Base-by-base conservation (phyloP, 2,888 invertebrate genomes). In the Phaedon cochleariae region DNA sequence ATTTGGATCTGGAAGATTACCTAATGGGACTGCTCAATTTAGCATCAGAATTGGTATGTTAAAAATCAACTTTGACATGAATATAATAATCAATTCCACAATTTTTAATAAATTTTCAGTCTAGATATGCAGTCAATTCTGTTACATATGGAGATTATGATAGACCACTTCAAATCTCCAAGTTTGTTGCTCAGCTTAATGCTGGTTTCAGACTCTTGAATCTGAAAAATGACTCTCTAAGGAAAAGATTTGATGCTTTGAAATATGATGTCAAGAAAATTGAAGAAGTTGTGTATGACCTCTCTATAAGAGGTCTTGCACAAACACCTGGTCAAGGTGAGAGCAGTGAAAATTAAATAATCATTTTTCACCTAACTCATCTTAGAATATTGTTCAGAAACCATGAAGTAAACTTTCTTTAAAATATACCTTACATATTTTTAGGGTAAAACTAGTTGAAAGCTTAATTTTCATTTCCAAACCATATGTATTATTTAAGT, bases 211-310 rank as follows among this genome's bases (percentile, higher is more conserved):
- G 95, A 78, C 84, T 96, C 62, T 82, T 97, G 12, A 97, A 96
- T 80, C 85, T 97, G 55, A 97, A 97, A 83, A 97, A 97, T 82
- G 96, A 96, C 80, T 88, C 90, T 5, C 84, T 97, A 2, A 87
- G 96, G 58, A 96, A 95, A 80, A 87, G 93, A 12, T 96, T 92
- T 76, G 96, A 97, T 84, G 91, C 90, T 0, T 85, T 97, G 1
- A 93, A 96, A 72, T 97, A 97, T 79, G 96, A 96, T 79, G 91
- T 96, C 20, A 96, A 96, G 83, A 97, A 96, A 82, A 94, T 96
- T 15, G 97, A 97, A 80, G 95, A 95, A 81, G 92, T 96, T 0
- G 94, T 94, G 0, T 95, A 95, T 76, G 95, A 96, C 79, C 86
- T 96, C 45, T 92, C 92, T 68, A 93, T 95, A 71, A 85, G 95